A percentile compares a stretch with the other conserved stretches of the same genome.
Evolutionary conservation across 1,140 invertebrate genomes (phyloP).

Genomic region (Microplitis mediator): DNA sequence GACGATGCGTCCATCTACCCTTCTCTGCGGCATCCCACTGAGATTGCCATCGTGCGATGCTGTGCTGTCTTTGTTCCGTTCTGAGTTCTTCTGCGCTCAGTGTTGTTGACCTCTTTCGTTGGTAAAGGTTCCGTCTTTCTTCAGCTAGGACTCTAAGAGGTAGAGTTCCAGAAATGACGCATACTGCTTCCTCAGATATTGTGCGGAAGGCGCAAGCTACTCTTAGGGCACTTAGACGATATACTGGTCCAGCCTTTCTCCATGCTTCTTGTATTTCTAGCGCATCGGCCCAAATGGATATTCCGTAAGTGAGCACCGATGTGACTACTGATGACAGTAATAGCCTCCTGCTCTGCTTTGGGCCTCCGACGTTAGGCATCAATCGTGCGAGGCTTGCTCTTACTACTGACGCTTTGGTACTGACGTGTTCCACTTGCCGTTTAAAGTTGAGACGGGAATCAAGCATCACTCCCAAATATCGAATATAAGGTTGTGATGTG

Average conservation of each 20-base stretch:
- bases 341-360: no score
- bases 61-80: conserved; percentile 13
- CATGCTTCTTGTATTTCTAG: conserved; percentile 8
- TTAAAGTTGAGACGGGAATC: conserved; percentile 25
- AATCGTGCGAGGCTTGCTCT: conserved; percentile 2
- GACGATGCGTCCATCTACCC: conserved; percentile 4
- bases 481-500: conserved; percentile 23
- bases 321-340: no score
- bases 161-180: conserved; percentile 31
- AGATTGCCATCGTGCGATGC: conserved; percentile 17
- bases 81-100: conserved; percentile 12
- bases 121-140: conserved; percentile 19
- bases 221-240: conserved; percentile 1
- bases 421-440: conserved; percentile 9
- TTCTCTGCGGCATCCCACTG: conserved; percentile 4
- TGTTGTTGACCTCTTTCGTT: conserved; percentile 1
- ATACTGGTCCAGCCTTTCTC: conserved; percentile 13
- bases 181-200: conserved; percentile 23
- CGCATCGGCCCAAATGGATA: conserved; percentile 17
- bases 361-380: conserved; percentile 3
- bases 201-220: conserved; percentile 29
- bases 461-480: conserved; percentile 24
- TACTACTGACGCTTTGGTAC: conserved; percentile 16
- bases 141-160: conserved; percentile 31
- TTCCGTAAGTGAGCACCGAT: background rate